These are phyloP conservation scores for Luidia sarsii DNA, from an alignment of 53 echinoderm and acorn worm species.

Conservation along the genomic window DNA sequence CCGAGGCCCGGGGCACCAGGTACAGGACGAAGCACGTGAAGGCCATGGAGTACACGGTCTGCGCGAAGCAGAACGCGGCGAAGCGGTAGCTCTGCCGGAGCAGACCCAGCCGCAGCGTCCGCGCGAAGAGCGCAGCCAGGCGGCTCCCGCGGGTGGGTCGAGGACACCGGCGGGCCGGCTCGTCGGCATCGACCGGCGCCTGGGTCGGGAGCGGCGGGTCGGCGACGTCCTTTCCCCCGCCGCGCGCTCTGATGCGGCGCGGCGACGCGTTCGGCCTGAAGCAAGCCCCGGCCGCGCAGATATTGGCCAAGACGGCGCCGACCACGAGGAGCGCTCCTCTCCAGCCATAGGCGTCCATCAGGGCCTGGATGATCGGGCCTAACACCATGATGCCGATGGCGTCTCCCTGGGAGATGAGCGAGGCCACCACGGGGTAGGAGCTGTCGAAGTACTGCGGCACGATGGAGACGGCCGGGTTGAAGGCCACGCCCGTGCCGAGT, in stretches of 20 bases:
- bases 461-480: neutral
- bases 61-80: neutral
- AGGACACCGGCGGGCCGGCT: too few species aligned
- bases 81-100: neutral
- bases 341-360: slow-evolving; percentile 16
- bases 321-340: slow-evolving; percentile 8
- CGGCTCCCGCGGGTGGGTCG: too few species aligned
- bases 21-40: slow-evolving; percentile 1
- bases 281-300: neutral
- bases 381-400: neutral
- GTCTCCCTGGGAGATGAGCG: neutral
- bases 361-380: neutral
- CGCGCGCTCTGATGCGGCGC: neutral
- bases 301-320: neutral
- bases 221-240: too few species aligned
- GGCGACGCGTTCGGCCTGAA: neutral
- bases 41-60: neutral
- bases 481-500: neutral
- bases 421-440: neutral
- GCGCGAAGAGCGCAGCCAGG: too few species aligned
- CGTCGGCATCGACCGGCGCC: too few species aligned
- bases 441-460: neutral
- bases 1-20: neutral
- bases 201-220: too few species aligned
- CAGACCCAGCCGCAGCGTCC: neutral